A percentile compares a stretch with the other conserved stretches of the same genome.
Evolutionary conservation across 2,888 invertebrate genomes (phyloP).

Genomic region (Gnatocerus cornutus): DNA sequence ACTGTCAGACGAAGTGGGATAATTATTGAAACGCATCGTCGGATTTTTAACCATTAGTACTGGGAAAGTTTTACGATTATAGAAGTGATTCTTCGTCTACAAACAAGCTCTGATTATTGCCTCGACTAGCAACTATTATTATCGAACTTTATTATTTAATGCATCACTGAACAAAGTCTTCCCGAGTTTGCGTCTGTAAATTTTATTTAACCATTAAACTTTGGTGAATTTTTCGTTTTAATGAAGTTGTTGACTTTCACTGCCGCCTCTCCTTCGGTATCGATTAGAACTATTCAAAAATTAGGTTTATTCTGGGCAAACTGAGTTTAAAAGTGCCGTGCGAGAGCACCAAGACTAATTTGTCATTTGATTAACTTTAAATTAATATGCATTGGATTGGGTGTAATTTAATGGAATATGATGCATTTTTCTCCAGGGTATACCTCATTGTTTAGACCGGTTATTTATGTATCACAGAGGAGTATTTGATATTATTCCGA

Average conservation of each 20-base stretch:
- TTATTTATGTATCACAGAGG: slow-evolving; percentile 40
- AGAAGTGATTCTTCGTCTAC: slow-evolving; percentile 14
- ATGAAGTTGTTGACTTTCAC: slow-evolving; percentile 51
- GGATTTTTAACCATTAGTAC: too few species aligned
- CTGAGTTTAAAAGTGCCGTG: slow-evolving; percentile 24
- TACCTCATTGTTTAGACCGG: slow-evolving; percentile 34
- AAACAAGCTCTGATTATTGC: slow-evolving; percentile 50
- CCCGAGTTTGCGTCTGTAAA: slow-evolving; percentile 50
- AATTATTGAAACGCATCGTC: too few species aligned
- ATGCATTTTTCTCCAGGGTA: slow-evolving; percentile 44
- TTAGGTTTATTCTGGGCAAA: slow-evolving; percentile 11
- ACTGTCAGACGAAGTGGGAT: too few species aligned
- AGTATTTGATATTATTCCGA: slow-evolving; percentile 29
- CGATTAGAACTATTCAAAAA: background rate
- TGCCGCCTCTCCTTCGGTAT: slow-evolving; percentile 5
- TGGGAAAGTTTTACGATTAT: slow-evolving; percentile 24
- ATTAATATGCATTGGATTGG: slow-evolving; percentile 40
- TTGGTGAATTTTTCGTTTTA: slow-evolving; percentile 52
- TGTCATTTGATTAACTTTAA: slow-evolving; percentile 39
- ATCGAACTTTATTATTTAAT: slow-evolving; percentile 59
- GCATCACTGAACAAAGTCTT: slow-evolving; percentile 55
- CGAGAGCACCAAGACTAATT: slow-evolving; percentile 30
- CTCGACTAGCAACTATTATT: slow-evolving; percentile 43
- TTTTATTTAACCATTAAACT: slow-evolving; percentile 60
- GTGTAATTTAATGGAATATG: slow-evolving; percentile 43